These are phyloP conservation scores for Stratiolaelaps scimitus DNA, from an alignment of 1,140 invertebrate genomes.

Conservation along the genomic window DNA sequence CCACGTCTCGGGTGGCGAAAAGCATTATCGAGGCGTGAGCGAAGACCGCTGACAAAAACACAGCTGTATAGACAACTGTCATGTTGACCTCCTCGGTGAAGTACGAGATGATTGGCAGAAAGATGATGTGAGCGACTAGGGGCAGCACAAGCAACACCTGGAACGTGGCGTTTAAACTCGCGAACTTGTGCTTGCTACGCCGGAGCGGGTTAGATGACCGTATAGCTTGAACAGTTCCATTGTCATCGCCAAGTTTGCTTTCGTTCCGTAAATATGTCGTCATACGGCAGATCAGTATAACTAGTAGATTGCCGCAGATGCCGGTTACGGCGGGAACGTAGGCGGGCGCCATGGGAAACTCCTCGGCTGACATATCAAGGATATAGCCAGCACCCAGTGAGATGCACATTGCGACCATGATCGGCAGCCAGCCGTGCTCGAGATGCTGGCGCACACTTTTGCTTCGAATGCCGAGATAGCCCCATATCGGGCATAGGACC, in stretches of 20 bases:
- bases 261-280: background rate
- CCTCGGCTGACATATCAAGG: background rate
- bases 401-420: constrained; percentile 14
- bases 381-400: constrained; percentile 4
- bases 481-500: background rate
- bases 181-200: background rate
- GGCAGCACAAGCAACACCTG: background rate
- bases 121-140: background rate
- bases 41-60: constrained; percentile 10
- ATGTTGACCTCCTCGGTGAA: background rate
- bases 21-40: background rate
- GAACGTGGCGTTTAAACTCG: background rate
- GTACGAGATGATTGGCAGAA: background rate
- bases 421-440: background rate
- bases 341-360: background rate
- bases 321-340: background rate
- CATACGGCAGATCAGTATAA: constrained; percentile 17
- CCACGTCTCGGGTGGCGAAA: background rate
- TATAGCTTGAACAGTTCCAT: background rate
- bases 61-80: background rate
- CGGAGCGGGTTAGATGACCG: background rate
- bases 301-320: background rate
- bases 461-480: background rate
- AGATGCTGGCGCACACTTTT: background rate
- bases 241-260: background rate